Conservation (phyloP, 2,888 invertebrate genomes). For the Machimus atricapillus region DNA sequence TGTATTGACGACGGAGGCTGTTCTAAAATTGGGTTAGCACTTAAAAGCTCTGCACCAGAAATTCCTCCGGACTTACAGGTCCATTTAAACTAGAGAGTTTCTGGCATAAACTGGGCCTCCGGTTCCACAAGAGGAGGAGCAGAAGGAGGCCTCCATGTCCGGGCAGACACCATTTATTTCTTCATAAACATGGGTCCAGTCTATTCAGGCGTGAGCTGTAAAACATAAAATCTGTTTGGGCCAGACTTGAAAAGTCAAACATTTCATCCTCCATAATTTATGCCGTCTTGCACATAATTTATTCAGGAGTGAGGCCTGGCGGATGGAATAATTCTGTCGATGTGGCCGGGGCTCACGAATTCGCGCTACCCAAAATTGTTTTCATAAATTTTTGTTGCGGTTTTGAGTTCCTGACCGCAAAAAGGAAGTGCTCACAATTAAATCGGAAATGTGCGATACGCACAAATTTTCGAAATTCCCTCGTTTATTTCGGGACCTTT, state of each 20-base stretch:
- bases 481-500: not conserved
- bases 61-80: not conserved
- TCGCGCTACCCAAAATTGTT: not conserved
- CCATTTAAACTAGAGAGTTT: not conserved
- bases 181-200: not conserved
- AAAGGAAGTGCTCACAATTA: not conserved
- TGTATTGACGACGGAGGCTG: not conserved
- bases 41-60: not conserved
- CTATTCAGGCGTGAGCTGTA: not conserved
- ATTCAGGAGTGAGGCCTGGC: not conserved
- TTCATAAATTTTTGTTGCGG: slow-evolving; percentile 18
- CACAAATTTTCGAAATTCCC: not conserved
- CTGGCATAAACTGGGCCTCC: not conserved
- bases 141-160: not conserved
- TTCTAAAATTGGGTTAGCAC: not conserved
- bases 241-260: not conserved
- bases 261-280: not conserved
- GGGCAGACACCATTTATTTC: not conserved
- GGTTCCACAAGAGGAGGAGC: not conserved
- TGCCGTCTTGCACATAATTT: not conserved
- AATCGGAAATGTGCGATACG: not conserved
- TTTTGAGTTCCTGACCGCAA: not conserved
- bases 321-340: slow-evolving; percentile 1
- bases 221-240: slow-evolving; percentile 1
- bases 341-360: not conserved